These are phyloP conservation scores for Cactoblastis cactorum DNA, from an alignment of 2,888 invertebrate genomes.

Conservation along the genomic window DNA sequence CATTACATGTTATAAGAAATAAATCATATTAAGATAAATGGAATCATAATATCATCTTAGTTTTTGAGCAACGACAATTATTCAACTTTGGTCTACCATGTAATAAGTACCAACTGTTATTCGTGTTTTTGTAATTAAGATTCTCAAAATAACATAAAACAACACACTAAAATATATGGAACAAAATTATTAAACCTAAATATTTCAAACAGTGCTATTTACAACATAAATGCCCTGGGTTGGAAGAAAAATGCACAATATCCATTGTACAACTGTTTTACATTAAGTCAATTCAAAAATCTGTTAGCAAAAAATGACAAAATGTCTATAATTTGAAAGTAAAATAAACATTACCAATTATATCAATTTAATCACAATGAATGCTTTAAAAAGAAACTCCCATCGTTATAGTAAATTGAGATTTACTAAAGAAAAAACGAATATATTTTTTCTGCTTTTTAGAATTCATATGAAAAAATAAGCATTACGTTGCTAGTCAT, in stretches of 20 bases:
- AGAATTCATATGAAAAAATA: too few species aligned
- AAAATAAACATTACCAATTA: too few species aligned
- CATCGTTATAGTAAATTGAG: not conserved
- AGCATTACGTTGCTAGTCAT: too few species aligned
- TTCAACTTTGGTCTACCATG: not conserved
- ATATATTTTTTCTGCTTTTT: too few species aligned
- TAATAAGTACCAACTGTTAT: not conserved
- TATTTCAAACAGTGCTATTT: too few species aligned
- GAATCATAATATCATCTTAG: conserved; percentile 29
- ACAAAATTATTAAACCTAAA: not conserved
- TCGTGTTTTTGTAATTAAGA: not conserved
- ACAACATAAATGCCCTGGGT: not conserved
- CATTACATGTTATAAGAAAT: conserved; percentile 17
- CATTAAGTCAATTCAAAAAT: too few species aligned
- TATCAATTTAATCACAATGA: too few species aligned
- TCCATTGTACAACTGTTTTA: too few species aligned
- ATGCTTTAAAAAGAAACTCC: too few species aligned
- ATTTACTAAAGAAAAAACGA: not conserved
- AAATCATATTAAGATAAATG: conserved; percentile 28
- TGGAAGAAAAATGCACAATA: not conserved
- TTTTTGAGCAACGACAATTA: conserved; percentile 13
- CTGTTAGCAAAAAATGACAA: too few species aligned
- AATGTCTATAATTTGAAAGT: too few species aligned
- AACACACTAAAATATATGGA: not conserved
- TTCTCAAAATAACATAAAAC: not conserved